Base-by-base conservation (phyloP, 2,797 vertebrate species). In the Pipistrellus pipistrellus region DNA sequence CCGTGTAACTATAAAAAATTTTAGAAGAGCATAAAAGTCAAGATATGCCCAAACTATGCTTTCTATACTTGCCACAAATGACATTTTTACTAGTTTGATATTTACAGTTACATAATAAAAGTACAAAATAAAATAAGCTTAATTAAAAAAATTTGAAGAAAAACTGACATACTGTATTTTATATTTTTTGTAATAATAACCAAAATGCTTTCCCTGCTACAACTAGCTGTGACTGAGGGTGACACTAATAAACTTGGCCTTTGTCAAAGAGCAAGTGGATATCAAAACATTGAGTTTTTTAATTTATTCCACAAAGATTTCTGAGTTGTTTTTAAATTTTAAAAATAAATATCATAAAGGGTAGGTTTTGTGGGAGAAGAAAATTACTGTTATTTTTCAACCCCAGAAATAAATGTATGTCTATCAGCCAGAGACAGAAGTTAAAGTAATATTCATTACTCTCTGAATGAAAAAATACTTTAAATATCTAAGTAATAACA, bases 221-320 rank as follows among this genome's bases (percentile, higher is more conserved):
- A 30, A 23, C 7, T 81, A 46, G 8, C 0, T 90, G 8, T 88
- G 41, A 80, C 13, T 53, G 72, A 68, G 13, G 38, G 4, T 51
- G 71, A 92, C n/a, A 88, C 30, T 91, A 64, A 85, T 93, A 46
- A 86, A 72, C 21, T 48, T 25, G 6, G 11, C 0, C 93, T 93
- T 94, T 83, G 32, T 83, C 71, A 83, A 87, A 88, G 44, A 75
- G 14, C n/a, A 86, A 59, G 15, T 41, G 23, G 4, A 93, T 93
- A 84, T 59, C 5, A 89, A 84, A 88, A 84, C 1, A 48, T 1
- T 46, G 27, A 23, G 7, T 53, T 1, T 73, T 2, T 32, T 25
- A 77, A 72, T 46, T 62, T 77, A 77, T 88, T 8, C 1, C 15
- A 73, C 14, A 53, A 12, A 77, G 44, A 84, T 51, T 73, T 48